Evolutionary conservation across 2,888 invertebrate species (phyloP), one percentile per base, ranked within the genome.

Genomic region (Philopedon plagiatum): DNA sequence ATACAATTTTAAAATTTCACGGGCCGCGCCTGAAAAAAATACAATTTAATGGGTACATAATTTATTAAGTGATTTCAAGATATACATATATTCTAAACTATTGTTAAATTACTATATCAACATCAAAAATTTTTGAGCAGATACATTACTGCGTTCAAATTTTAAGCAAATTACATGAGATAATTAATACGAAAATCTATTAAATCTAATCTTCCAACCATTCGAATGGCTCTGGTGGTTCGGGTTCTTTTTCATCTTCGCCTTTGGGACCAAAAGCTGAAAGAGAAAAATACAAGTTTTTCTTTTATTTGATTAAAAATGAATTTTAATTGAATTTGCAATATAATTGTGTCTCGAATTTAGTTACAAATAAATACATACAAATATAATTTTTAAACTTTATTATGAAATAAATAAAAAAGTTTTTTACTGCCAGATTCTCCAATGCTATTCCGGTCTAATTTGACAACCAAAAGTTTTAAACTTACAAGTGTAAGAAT

Each of bases 141-240:
- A n/a, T n/a, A 34, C 15, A 15, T 39, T 39, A 11, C n/a, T 39
- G 39, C n/a, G 3, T 39, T 15, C 39, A 39, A n/a, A n/a, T n/a
- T n/a, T 13, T 5, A 15, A 1, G 15, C 13, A 39, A 15, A 39
- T n/a, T 34, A 34, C 34, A 34, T n/a, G 1, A 39, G 39, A 39
- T n/a, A 5, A 39, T 15, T 1, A 21, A 44, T 21, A 46, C n/a
- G 21, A 7, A 21, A 46, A 11, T 2, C 11, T 21, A 46, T 21
- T 77, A 29, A 21, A 54, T 37, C 88, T 89, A 92, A 85, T 94
- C 94, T 85, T 98, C 98, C 79, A 91, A 91, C 87, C 95, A 99
- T 87, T 98, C 97, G 84, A 99, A 99, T 76, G 98, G 97, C 88
- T 98, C 98, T 82, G 98, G 98, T 46, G 98, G 96, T 81, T 97